phyloP scores from a whole-genome alignment of 2,113 vertebrate genomes.

The Burhinus bistriatus region DNA sequence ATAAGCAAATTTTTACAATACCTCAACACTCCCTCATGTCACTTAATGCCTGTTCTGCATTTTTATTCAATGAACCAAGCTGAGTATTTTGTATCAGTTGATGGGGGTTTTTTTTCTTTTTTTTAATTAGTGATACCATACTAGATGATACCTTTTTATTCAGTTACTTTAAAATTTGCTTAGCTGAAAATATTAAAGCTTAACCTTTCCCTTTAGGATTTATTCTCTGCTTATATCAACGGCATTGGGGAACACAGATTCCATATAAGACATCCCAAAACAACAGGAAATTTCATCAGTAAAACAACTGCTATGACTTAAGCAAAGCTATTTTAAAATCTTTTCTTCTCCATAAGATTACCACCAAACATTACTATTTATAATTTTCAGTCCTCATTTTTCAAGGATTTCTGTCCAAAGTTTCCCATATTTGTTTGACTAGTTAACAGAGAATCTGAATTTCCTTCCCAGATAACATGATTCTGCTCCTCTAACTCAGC shows the following conservation, averaged over 20 bases:
- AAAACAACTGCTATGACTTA: background rate
- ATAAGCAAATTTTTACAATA: background rate
- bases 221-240: background rate
- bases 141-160: background rate
- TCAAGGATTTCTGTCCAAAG: background rate
- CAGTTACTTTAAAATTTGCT: background rate
- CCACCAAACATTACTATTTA: background rate
- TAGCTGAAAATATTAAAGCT: background rate
- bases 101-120: background rate
- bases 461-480: background rate
- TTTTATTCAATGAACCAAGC: background rate
- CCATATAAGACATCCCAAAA: background rate
- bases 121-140: background rate
- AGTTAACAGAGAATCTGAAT: background rate
- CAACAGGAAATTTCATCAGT: background rate
- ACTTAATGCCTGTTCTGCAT: background rate
- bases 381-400: background rate
- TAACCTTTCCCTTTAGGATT: background rate
- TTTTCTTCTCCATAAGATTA: background rate
- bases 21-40: background rate
- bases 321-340: background rate
- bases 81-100: background rate
- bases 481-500: background rate
- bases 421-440: background rate
- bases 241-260: background rate